A percentile compares a stretch with the other conserved stretches of the same genome.
Evolutionary conservation across 2,888 invertebrate species (phyloP).

Genomic region (Ametastegia equiseti): DNA sequence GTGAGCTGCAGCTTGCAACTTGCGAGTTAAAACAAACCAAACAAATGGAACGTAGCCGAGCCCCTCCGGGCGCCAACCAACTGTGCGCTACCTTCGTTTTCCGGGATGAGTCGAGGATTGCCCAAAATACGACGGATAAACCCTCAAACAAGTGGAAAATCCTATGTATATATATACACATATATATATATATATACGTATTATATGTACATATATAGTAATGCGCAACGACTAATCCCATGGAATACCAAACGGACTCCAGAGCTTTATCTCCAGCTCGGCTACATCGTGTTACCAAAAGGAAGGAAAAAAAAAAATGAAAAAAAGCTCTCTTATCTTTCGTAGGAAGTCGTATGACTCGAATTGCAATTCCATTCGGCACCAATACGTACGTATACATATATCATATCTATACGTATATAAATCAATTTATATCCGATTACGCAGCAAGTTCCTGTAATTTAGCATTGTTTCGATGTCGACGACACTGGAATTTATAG

Average conservation of each 20-base stretch:
- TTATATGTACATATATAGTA: too few relatives aligned
- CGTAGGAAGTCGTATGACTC: not conserved
- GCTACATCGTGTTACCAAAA: not conserved
- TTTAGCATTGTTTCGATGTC: not conserved
- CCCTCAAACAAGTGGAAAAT: slow-evolving; percentile 20
- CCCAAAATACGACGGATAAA: slow-evolving; percentile 11
- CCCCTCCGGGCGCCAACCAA: not conserved
- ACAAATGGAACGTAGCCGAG: slow-evolving; percentile 7
- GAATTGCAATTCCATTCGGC: not conserved
- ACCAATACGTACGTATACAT: not conserved
- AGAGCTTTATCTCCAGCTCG: slow-evolving; percentile 4
- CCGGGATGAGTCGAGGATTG: slow-evolving; percentile 13
- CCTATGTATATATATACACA: too few relatives aligned
- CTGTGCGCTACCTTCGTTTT: not conserved
- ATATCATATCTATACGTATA: too few relatives aligned
- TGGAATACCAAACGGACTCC: slow-evolving; percentile 4
- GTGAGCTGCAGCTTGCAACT: slow-evolving; percentile 17
- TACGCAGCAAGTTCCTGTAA: not conserved
- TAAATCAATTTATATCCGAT: not conserved
- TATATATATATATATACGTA: too few relatives aligned
- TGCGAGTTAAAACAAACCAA: slow-evolving; percentile 29
- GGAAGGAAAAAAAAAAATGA: too few relatives aligned
- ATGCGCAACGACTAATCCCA: not conserved
- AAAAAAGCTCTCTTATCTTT: slow-evolving; percentile 3
- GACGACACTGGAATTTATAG: not conserved